A percentile compares a stretch with the other conserved stretches of the same genome.
phyloP scores from a whole-genome alignment of 2,113 vertebrate genomes.

The Sapayoa aenigma region DNA sequence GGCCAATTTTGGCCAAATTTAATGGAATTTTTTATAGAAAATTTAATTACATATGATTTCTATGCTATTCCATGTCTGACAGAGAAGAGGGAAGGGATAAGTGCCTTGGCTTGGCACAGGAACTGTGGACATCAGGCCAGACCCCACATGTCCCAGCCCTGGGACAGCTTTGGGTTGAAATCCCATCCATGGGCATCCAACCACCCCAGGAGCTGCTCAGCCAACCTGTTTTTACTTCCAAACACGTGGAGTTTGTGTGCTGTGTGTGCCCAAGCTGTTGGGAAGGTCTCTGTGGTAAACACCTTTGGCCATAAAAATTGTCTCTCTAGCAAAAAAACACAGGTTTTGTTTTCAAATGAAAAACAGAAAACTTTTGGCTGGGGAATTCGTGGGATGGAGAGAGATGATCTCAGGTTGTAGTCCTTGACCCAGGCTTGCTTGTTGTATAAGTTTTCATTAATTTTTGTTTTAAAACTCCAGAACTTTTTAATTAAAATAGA shows the following conservation, averaged over 20 bases:
- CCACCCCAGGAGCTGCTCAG: not conserved
- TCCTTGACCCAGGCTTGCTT: not conserved
- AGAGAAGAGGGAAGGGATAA: not conserved
- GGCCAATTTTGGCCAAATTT: not conserved
- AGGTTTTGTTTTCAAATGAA: not conserved
- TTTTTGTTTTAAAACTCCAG: not conserved
- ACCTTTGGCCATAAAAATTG: not conserved
- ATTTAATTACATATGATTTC: not conserved
- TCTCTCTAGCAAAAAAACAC: rapidly evolving
- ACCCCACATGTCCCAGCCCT: rapidly evolving
- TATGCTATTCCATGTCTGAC: not conserved
- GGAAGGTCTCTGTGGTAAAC: not conserved
- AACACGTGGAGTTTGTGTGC: rapidly evolving
- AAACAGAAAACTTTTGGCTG: rapidly evolving
- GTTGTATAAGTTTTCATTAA: not conserved
- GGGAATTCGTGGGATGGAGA: not conserved
- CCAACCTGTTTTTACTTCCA: not conserved
- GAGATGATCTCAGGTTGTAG: not conserved
- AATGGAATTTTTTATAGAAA: rapidly evolving
- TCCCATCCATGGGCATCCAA: rapidly evolving
- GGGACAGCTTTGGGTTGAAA: not conserved
- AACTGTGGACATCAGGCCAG: not conserved
- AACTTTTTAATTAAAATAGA: not conserved
- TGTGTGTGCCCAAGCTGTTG: rapidly evolving
- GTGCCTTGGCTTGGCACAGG: not conserved